These are phyloP conservation scores for Martes martes DNA, from an alignment of 2,113 vertebrate genomes.

Conservation along the genomic window DNA sequence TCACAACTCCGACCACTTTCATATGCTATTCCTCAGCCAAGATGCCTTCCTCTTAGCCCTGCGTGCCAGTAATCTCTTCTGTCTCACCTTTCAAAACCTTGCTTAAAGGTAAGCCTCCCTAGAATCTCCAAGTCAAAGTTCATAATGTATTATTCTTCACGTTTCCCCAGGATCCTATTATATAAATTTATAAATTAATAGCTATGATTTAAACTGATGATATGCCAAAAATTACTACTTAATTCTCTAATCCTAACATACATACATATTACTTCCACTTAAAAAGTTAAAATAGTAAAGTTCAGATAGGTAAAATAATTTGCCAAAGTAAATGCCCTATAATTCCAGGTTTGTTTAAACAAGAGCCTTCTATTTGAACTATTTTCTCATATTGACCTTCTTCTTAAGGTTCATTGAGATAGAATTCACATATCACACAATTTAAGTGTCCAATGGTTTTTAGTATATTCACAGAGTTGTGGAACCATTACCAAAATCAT, in stretches of 20 bases:
- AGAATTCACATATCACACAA: not conserved
- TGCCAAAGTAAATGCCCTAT: not conserved
- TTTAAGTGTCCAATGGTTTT: not conserved
- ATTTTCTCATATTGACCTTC: not conserved
- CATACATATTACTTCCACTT: not conserved
- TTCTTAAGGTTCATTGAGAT: not conserved
- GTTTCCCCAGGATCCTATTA: not conserved
- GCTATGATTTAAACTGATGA: not conserved
- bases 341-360: not conserved
- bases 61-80: not conserved
- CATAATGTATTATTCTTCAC: not conserved
- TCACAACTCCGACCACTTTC: not conserved
- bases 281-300: slow-evolving; percentile 22
- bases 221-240: not conserved
- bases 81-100: not conserved
- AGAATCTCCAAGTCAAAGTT: not conserved
- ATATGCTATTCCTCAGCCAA: not conserved
- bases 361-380: not conserved
- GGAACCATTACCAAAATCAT: not conserved
- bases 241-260: not conserved
- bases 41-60: not conserved
- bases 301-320: not conserved
- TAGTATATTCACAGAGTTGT: not conserved
- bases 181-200: slow-evolving; percentile 12
- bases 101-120: not conserved